phyloP scores from a whole-genome alignment of 2,113 vertebrate species.

The Sarotherodon lohbergeri region DNA sequence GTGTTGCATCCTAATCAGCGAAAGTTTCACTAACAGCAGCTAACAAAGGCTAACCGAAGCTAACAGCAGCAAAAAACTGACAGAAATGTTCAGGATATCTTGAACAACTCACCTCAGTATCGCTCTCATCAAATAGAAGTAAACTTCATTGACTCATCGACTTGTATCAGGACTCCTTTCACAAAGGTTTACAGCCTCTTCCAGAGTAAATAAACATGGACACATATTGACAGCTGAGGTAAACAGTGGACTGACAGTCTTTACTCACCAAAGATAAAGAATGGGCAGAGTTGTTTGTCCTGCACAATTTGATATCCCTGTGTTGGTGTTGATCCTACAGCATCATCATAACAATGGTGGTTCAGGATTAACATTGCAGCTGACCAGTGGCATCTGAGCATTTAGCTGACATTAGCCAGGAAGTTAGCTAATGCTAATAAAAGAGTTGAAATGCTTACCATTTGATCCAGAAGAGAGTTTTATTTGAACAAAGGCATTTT shows the following conservation, averaged over 20 bases:
- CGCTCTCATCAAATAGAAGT: neutral
- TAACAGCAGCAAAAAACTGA: neutral
- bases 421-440: neutral
- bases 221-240: neutral
- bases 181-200: neutral
- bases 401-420: neutral
- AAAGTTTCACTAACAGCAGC: neutral
- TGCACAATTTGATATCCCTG: neutral
- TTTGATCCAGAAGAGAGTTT: neutral
- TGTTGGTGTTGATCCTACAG: neutral
- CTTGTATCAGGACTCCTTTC: neutral
- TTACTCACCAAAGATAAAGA: neutral
- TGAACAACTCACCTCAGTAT: neutral
- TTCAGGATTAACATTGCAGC: neutral
- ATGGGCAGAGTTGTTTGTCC: too few relatives aligned
- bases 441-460: neutral
- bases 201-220: neutral
- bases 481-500: neutral
- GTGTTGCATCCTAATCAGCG: neutral
- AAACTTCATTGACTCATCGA: neutral
- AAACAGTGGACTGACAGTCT: neutral
- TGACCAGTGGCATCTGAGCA: neutral
- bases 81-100: neutral
- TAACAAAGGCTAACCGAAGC: neutral
- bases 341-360: neutral